Percentiles rank a stretch among this genome's conserved stretches.
These are phyloP conservation scores for Nettapus auritus DNA, from an alignment of 2,113 vertebrate species.

Conservation along the genomic window DNA sequence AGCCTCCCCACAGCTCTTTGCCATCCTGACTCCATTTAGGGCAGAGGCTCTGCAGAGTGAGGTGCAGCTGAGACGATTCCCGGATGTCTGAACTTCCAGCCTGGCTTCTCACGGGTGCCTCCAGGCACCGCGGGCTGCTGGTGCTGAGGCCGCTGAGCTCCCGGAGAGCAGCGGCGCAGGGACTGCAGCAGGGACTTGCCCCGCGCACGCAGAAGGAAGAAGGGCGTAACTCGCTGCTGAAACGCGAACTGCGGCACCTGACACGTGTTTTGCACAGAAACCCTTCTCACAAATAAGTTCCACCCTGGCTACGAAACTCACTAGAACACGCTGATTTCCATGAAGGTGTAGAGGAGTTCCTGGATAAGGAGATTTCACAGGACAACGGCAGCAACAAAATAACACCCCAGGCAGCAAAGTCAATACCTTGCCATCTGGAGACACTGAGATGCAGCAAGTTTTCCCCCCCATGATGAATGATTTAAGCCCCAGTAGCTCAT, in stretches of 20 bases:
- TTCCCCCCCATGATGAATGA: background rate
- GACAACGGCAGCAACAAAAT: background rate
- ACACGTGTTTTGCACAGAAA: background rate
- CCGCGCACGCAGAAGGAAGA: background rate
- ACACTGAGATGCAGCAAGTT: background rate
- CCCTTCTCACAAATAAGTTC: background rate
- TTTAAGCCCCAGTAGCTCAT: background rate
- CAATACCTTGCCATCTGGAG: background rate
- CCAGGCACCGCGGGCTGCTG: rapidly evolving
- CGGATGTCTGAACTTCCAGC: background rate
- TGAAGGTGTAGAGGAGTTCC: background rate
- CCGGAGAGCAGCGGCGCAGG: background rate
- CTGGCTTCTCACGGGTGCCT: background rate
- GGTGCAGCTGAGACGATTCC: background rate
- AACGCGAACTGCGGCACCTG: background rate
- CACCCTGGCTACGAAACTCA: background rate
- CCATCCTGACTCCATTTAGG: background rate
- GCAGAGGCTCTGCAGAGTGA: rapidly evolving
- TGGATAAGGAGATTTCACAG: background rate
- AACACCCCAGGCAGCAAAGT: background rate
- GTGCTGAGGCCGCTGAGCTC: background rate
- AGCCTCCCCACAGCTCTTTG: background rate
- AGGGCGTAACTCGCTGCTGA: background rate
- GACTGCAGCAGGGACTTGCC: rapidly evolving
- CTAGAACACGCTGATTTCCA: background rate